Evolutionary conservation across 1,140 invertebrate species (phyloP).

Genomic region (Drosophila kepulauana): DNA sequence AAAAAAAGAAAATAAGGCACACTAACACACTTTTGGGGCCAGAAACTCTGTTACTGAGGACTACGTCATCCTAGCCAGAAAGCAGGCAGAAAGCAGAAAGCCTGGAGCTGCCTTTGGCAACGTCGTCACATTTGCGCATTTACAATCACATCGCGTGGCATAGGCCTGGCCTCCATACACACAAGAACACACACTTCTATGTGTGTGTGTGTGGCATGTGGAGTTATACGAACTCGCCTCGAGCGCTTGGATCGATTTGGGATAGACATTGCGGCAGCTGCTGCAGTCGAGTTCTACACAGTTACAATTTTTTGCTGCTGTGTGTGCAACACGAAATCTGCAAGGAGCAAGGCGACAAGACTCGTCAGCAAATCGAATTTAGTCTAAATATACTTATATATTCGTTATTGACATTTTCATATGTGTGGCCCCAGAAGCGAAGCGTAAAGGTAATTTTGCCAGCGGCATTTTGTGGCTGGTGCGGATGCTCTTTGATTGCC

Average conservation of each 20-base stretch:
- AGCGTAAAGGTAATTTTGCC: slow-evolving; percentile 2
- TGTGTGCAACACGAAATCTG: slow-evolving; percentile 54
- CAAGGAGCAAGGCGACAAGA: slow-evolving; percentile 44
- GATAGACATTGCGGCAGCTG: slow-evolving; percentile 79
- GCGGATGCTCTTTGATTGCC: slow-evolving; percentile 42
- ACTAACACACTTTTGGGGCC: slow-evolving; percentile 68
- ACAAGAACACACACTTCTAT: slow-evolving; percentile 12
- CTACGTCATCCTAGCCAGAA: slow-evolving; percentile 75
- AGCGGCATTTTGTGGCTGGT: slow-evolving; percentile 4
- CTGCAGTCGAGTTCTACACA: slow-evolving; percentile 43
- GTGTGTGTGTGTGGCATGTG: slow-evolving; percentile 43
- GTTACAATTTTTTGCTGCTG: slow-evolving; percentile 5
- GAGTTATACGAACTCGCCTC: slow-evolving; percentile 65
- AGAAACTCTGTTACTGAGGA: slow-evolving; percentile 57
- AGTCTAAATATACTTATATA: slow-evolving; percentile 24
- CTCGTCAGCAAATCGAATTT: slow-evolving; percentile 61
- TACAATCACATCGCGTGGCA: slow-evolving; percentile 81
- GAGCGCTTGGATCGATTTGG: slow-evolving; percentile 71
- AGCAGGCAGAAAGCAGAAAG: slow-evolving; percentile 19
- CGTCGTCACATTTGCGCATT: slow-evolving; percentile 77
- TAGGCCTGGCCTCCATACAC: slow-evolving; percentile 57
- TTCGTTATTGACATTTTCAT: slow-evolving; percentile 24
- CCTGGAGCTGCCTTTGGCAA: slow-evolving; percentile 63
- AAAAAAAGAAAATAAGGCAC: slow-evolving; percentile 37
- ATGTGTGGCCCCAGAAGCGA: no score